A percentile compares a stretch with the other conserved stretches of the same genome.
Evolutionary conservation across 2,888 invertebrate genomes (phyloP).

Genomic region (Lathronympha strigana): DNA sequence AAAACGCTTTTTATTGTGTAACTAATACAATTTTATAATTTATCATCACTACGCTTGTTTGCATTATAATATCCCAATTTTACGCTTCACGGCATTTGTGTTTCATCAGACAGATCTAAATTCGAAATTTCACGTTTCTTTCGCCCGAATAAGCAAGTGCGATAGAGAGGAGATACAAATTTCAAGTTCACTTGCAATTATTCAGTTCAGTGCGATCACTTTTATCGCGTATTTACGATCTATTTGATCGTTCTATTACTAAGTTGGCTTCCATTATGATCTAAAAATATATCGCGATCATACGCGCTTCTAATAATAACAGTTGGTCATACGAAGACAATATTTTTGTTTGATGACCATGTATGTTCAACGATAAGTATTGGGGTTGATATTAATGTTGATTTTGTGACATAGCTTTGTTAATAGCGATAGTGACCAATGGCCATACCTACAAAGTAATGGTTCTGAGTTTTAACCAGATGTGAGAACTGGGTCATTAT

Average conservation of each 20-base stretch:
- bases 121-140: no score
- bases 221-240: conserved; percentile 8
- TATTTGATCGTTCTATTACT: conserved; percentile 8
- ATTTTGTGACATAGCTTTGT: background rate
- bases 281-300: conserved; percentile 13
- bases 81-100: background rate
- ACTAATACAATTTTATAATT: no score
- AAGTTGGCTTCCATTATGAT: conserved; percentile 13
- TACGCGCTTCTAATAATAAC: conserved; percentile 11
- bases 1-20: no score
- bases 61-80: background rate
- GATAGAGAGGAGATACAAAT: no score
- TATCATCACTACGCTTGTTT: background rate
- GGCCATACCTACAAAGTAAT: background rate
- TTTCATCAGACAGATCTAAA: no score
- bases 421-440: background rate
- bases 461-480: background rate
- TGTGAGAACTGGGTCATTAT: background rate
- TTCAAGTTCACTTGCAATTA: background rate
- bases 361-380: background rate
- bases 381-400: background rate
- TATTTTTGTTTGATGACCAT: background rate
- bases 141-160: no score
- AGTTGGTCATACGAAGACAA: conserved; percentile 1
- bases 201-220: background rate